A percentile compares a stretch with the other conserved stretches of the same genome.
These are phyloP conservation scores for Ditylenchus dipsaci DNA, from an alignment of 1,140 invertebrate genomes.

Conservation along the genomic window DNA sequence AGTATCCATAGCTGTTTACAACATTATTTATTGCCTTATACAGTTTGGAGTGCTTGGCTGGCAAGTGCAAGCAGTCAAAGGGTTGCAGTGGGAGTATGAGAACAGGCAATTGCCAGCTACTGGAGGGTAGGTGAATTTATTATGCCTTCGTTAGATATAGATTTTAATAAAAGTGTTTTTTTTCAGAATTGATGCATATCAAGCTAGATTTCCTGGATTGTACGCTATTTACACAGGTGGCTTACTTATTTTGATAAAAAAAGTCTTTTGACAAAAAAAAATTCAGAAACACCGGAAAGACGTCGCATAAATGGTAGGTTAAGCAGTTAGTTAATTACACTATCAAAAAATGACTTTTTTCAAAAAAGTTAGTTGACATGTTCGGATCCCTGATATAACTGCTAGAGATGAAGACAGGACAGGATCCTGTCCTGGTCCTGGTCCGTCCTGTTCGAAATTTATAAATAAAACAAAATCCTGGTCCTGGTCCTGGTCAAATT, in stretches of 20 bases:
- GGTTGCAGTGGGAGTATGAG: slow-evolving; percentile 49
- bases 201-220: slow-evolving; percentile 54
- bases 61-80: slow-evolving; percentile 50
- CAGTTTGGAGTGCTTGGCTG: slow-evolving; percentile 55
- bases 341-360: no score
- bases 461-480: no score
- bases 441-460: no score
- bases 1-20: slow-evolving; percentile 48
- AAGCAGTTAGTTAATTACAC: not conserved
- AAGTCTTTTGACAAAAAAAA: no score
- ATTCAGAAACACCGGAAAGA: slow-evolving; percentile 51
- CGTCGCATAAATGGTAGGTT: slow-evolving; percentile 51
- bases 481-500: no score
- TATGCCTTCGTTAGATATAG: not conserved
- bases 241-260: not conserved
- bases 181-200: slow-evolving; percentile 45
- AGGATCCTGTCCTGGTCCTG: no score
- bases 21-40: slow-evolving; percentile 52
- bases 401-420: no score
- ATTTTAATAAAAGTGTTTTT: no score
- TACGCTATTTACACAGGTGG: slow-evolving; percentile 50
- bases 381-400: no score
- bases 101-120: slow-evolving; percentile 51
- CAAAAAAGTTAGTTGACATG: no score
- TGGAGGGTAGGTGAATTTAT: slow-evolving; percentile 24